Percentiles rank a stretch among this genome's conserved stretches.
These are phyloP conservation scores for Poeciliopsis gracilis DNA, from an alignment of 2,797 vertebrate genomes.

Conservation along the genomic window DNA sequence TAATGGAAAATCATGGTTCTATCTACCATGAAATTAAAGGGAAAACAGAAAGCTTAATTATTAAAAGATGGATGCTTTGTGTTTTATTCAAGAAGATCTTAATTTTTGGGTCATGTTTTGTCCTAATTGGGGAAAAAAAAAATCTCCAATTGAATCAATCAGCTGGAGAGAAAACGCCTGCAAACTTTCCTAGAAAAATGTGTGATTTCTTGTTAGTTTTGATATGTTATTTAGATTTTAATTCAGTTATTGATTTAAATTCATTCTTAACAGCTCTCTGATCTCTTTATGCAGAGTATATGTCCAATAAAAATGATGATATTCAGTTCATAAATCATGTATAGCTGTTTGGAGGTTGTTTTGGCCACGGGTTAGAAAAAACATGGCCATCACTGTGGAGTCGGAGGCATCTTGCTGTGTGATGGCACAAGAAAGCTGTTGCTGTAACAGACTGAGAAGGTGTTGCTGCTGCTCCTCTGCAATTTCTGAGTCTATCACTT, in stretches of 20 bases:
- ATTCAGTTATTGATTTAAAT: neutral
- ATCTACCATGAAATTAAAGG: too few species aligned
- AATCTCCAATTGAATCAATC: neutral
- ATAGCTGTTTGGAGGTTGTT: conserved; percentile 19
- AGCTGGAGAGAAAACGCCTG: neutral
- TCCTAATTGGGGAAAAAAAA: too few species aligned
- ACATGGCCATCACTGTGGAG: conserved; percentile 19
- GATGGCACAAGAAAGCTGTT: conserved; percentile 51
- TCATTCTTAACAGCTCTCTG: neutral
- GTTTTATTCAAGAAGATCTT: too few species aligned
- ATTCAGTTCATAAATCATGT: neutral
- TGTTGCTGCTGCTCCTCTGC: conserved; percentile 68
- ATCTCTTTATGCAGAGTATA: neutral
- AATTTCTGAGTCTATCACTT: conserved; percentile 70
- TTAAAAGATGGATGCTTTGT: too few species aligned
- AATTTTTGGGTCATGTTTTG: too few species aligned
- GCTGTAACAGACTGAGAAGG: conserved; percentile 66
- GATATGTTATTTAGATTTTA: neutral
- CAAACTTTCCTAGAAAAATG: neutral
- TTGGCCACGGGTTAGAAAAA: conserved; percentile 47
- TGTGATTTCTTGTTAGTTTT: neutral
- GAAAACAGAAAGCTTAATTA: too few species aligned
- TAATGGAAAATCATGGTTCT: too few species aligned
- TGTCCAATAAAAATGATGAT: neutral
- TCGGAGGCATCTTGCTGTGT: conserved; percentile 48